A percentile compares a stretch with the other conserved stretches of the same genome.
phyloP scores from a whole-genome alignment of 2,113 vertebrate species.

The Nothoprocta perdicaria region DNA sequence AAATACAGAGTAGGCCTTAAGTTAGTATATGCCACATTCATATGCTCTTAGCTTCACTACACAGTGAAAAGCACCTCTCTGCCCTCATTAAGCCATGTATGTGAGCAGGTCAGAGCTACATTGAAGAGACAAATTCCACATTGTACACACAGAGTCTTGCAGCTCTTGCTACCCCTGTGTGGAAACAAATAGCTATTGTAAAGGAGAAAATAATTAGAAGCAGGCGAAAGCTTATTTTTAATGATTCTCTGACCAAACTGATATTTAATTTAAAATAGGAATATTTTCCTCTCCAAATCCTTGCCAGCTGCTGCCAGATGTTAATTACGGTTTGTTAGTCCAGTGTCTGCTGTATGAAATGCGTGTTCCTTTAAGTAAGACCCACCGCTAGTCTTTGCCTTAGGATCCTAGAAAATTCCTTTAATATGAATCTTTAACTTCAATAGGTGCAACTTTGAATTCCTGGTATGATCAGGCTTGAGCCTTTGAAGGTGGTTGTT shows the following conservation, averaged over 20 bases:
- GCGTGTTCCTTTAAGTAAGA: rapidly evolving
- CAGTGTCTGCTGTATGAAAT: not conserved
- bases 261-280: not conserved
- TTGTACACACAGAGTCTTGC: not conserved
- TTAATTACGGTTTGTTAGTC: not conserved
- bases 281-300: not conserved
- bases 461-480: not conserved
- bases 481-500: not conserved
- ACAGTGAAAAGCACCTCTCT: constrained; percentile 2
- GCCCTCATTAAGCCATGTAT: rapidly evolving
- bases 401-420: not conserved
- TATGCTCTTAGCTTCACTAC: not conserved
- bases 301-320: not conserved
- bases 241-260: constrained; percentile 9
- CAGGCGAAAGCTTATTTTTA: constrained; percentile 63
- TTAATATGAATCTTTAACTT: not conserved
- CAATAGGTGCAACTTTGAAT: not conserved
- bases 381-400: not conserved
- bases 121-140: constrained; percentile 44
- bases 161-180: not conserved
- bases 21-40: not conserved
- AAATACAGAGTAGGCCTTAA: rapidly evolving
- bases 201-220: constrained; percentile 46
- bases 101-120: constrained; percentile 9
- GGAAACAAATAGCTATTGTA: constrained; percentile 61